Evolutionary conservation across 2,113 vertebrate genomes (phyloP), one percentile per base, ranked within the genome.

Genomic region (Brachirus orientalis): DNA sequence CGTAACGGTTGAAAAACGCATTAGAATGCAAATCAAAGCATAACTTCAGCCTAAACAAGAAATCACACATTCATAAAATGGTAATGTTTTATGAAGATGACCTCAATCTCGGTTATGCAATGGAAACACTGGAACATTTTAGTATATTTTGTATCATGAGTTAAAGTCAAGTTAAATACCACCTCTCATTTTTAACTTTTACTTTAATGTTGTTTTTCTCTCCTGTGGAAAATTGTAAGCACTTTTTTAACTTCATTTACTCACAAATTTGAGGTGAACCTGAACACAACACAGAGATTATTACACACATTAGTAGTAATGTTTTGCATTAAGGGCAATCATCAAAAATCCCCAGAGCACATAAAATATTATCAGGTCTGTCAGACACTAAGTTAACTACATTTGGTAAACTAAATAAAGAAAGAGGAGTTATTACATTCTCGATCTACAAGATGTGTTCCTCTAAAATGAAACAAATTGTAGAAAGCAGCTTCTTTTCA

Each of bases 261-360:
- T 10, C 28, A 44, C 12, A 53, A 7, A 3, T 45, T 22, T 13
- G 12, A 50, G 35, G 14, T 45, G 6, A 63, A 36, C 38, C 36
- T 2, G 8, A 61, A 45, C 20, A 10, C 51, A 18, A 0, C 2
- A 1, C 5, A 17, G 13, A 40, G 38, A 4, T 46, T 19, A 35
- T 41, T 16, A 38, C 40, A 17, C 1, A 14, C 28, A 28, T 28
- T 28, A 10, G 35, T 3, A 19, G 44, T 20, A 44, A 33, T 8
- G 4, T 10, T 35, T 53, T 9, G 1, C 48, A 69, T 56, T 73
- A 69, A 84, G 72, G 36, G 36, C 51, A 28, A 70, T 65, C 70
- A 70, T 54, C 18, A 33, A 35, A 53, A 75, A 43, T 46, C 0
- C 72, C 63, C 17, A 37, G 22, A 79, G 76, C 60, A n/a, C 50